phyloP scores from a whole-genome alignment of 2,797 vertebrate genomes.

The Danionella dracula region DNA sequence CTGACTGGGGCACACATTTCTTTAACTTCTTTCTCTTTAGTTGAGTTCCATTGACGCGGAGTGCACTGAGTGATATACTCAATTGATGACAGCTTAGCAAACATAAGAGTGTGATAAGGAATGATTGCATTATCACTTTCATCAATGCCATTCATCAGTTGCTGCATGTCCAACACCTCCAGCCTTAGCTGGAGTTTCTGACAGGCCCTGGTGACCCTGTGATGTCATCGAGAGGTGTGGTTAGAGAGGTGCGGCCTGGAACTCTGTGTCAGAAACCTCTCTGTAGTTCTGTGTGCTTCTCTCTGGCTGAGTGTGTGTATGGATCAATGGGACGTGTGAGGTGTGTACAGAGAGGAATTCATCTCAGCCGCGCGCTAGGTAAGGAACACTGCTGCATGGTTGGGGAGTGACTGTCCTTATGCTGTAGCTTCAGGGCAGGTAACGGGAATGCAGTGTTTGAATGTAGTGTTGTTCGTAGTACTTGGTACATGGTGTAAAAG shows the following conservation, averaged over 20 bases:
- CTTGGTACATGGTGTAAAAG: not conserved
- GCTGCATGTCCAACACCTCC: constrained; percentile 23
- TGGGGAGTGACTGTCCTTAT: constrained; percentile 45
- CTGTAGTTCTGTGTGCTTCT: constrained; percentile 11
- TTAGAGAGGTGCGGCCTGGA: constrained; percentile 57
- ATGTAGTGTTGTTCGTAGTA: constrained; percentile 1
- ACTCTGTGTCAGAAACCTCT: constrained; percentile 21
- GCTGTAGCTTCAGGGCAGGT: constrained; percentile 22
- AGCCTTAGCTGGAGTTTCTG: constrained; percentile 43
- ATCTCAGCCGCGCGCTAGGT: constrained; percentile 53
- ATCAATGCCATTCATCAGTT: not conserved
- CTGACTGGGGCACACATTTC: not conserved
- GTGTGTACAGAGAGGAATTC: constrained; percentile 46
- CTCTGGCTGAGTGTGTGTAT: constrained; percentile 31
- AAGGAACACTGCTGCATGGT: constrained; percentile 49
- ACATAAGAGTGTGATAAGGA: constrained; percentile 47
- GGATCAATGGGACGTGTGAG: constrained; percentile 54
- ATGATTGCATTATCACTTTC: constrained; percentile 51
- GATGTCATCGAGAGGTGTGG: constrained; percentile 64
- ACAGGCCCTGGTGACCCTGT: constrained; percentile 46
- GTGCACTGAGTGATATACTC: too few species aligned
- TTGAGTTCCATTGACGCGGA: too few species aligned
- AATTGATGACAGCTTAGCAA: not conserved
- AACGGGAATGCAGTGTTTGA: not conserved
- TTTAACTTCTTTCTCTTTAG: not conserved